Conservation (phyloP, 2,888 invertebrate species). For the Rhopalosiphum nymphaeae region DNA sequence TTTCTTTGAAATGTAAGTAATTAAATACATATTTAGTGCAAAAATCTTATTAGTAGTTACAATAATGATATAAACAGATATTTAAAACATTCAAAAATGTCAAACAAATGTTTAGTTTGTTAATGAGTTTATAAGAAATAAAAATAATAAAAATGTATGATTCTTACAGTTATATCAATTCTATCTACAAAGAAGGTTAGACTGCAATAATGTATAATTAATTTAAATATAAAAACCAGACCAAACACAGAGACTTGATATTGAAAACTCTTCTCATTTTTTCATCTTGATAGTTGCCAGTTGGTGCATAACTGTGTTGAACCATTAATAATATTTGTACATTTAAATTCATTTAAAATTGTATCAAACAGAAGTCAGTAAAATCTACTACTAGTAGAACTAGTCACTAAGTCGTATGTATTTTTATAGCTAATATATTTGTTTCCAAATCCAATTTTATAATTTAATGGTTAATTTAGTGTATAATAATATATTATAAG, state of each 20-base stretch:
- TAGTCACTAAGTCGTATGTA: background rate
- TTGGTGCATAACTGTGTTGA: too few species aligned
- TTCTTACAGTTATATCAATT: background rate
- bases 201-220: background rate
- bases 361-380: background rate
- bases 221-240: background rate
- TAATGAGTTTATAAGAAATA: background rate
- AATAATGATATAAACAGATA: background rate
- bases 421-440: background rate
- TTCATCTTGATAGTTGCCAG: too few species aligned
- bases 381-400: background rate
- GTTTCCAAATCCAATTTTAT: too few species aligned
- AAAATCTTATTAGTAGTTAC: background rate
- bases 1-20: constrained; percentile 75
- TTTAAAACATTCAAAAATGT: constrained; percentile 2
- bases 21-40: background rate
- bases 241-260: background rate
- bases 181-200: background rate
- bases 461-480: too few species aligned
- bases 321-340: background rate
- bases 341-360: background rate
- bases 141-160: background rate
- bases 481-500: too few species aligned
- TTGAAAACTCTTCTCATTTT: background rate
- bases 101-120: background rate